Percentiles rank a stretch among this genome's conserved stretches.
phyloP scores from a whole-genome alignment of 2,888 invertebrate genomes.

The Nipponacmea schrenckii region DNA sequence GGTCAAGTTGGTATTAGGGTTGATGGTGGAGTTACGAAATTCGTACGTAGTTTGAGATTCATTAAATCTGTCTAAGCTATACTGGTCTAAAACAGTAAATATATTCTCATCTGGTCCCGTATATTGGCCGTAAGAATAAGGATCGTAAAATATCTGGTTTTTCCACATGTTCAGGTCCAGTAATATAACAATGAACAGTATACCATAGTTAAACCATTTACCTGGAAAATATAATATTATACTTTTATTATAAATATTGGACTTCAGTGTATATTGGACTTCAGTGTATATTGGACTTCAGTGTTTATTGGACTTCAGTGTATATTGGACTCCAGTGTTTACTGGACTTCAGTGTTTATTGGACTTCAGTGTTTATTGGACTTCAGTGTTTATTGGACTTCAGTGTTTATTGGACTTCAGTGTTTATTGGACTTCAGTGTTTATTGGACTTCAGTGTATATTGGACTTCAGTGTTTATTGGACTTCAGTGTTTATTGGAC shows the following conservation, averaged over 20 bases:
- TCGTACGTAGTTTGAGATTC: conserved; percentile 66
- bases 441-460: no score
- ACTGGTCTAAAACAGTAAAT: conserved; percentile 50
- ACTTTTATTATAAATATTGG: neutral
- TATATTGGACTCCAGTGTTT: no score
- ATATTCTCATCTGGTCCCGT: conserved; percentile 67
- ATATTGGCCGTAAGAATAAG: conserved; percentile 70
- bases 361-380: no score
- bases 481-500: no score
- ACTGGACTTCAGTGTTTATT: no score
- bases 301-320: no score
- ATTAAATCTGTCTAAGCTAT: conserved; percentile 55
- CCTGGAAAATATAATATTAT: conserved; percentile 63
- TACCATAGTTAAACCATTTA: conserved; percentile 73
- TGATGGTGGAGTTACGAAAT: conserved; percentile 63
- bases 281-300: no score
- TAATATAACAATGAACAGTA: conserved; percentile 71
- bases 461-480: no score
- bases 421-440: no score
- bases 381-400: no score
- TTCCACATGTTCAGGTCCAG: conserved; percentile 72
- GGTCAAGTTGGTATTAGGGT: conserved; percentile 65
- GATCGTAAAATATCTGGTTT: conserved; percentile 71
- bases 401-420: no score
- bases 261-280: neutral